Evolutionary conservation across 2,797 vertebrate genomes (phyloP), one percentile per base, ranked within the genome.

Genomic region (Phrynocephalus forsythii): DNA sequence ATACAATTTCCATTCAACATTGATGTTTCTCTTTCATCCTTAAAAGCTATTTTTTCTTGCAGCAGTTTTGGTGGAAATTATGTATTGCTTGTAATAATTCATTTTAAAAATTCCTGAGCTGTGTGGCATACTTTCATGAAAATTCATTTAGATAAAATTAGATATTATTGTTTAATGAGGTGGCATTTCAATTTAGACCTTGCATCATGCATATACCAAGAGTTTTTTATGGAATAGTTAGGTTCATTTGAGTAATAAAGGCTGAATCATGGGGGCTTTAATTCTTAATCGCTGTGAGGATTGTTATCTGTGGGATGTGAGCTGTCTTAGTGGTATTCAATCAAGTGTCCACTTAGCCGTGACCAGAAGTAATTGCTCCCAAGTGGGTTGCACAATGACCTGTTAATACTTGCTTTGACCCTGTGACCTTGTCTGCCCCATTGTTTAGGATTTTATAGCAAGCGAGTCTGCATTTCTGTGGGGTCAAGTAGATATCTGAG

Each of bases 281-380:
- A 99, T 99, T 98, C 98, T 98, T 99, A 99, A 99, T 99, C 97
- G 97, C 98, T 97, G 97, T 97, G 96, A 98, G 98, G 98, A 99
- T 99, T 99, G 98, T 99, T 99, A 99, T 99, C 98, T 97, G 97
- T 98, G 97, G 97, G 97, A 98, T 98, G 98, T 98, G 98, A 98
- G 98, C 98, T 98, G 98, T 98, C 98, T 97, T 98, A 96, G 97
- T 98, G 97, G 98, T 98, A 98, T 99, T 99, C 98, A 99, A 99
- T 99, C 99, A 99, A 99, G 98, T 98, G 98, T 99, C 98, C 98
- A 99, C 98, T 99, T 99, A 99, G 98, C 98, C 98, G 97, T 98
- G 98, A 98, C 99, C 97, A 97, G 98, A 98, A 98, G 98, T 99
- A 99, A 99, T 99, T 99, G 98, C 98, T 99, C 99, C 98, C 98